Evolutionary conservation across 1,140 invertebrate species (phyloP), one percentile per base, ranked within the genome.

Genomic region (Ceratoteleas bidentatus): DNA sequence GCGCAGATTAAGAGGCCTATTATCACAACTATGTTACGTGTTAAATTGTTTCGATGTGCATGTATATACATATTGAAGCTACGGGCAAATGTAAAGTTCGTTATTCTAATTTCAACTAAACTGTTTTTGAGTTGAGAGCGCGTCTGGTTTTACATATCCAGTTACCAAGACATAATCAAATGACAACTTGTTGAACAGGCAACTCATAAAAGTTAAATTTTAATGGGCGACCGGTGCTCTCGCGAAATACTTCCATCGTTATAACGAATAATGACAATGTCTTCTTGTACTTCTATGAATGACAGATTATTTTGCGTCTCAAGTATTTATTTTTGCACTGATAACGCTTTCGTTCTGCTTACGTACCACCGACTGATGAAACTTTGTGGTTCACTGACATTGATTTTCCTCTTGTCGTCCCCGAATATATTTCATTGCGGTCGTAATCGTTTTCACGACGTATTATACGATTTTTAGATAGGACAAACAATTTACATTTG

Each of bases 391-490:
- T 62, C 24, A 32, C n/a, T n/a, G n/a, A n/a, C n/a, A n/a, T n/a
- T n/a, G n/a, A n/a, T n/a, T n/a, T n/a, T n/a, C n/a, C n/a, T n/a
- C n/a, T n/a, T n/a, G n/a, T n/a, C n/a, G n/a, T n/a, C n/a, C n/a
- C n/a, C n/a, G n/a, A n/a, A n/a, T n/a, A n/a, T n/a, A n/a, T n/a
- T n/a, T n/a, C n/a, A n/a, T n/a, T n/a, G n/a, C n/a, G n/a, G n/a
- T n/a, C n/a, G n/a, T n/a, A n/a, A 45, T 57, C 24, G 43, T 64
- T 66, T 61, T 47, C 61, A 66, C 13, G 33, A 60, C 36, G 7
- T 49, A 73, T 68, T 74, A 43, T 43, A 76, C 45, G 54, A 76
- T 68, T 53, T 53, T 53, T 66, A 76, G 47, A 60, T 76, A 68
- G 47, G 40, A 76, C 6, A 66, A 36, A 50, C 15, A 56, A 56